Evolutionary conservation across 1,140 invertebrate genomes (phyloP).

Genomic region (Pollicipes pollicipes): DNA sequence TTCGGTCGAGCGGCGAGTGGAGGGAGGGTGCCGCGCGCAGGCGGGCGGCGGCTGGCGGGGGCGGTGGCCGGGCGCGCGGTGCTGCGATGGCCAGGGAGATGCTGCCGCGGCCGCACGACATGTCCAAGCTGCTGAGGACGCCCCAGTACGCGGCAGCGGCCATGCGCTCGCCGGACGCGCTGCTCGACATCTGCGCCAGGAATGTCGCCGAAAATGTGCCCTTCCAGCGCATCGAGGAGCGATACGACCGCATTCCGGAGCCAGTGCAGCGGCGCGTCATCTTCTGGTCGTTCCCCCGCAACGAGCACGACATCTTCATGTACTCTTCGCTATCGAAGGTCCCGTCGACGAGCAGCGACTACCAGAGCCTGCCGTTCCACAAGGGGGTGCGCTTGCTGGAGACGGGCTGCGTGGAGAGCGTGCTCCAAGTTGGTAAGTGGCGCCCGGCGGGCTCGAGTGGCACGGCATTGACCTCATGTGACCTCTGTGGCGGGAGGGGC

Average conservation of each 20-base stretch:
- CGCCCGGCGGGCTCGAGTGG: no score
- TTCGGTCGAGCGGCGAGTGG: not conserved
- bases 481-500: no score
- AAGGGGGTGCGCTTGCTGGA: conserved; percentile 64
- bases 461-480: no score
- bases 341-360: conserved; percentile 33
- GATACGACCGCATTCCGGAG: conserved; percentile 67
- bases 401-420: conserved; percentile 55
- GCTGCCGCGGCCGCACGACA: no score
- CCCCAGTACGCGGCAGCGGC: conserved; percentile 12
- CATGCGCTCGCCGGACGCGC: conserved; percentile 30
- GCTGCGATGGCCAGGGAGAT: not conserved
- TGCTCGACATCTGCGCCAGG: conserved; percentile 63
- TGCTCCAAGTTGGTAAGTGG: conserved; percentile 73
- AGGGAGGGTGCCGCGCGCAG: no score
- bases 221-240: conserved; percentile 68
- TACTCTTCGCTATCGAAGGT: conserved; percentile 57
- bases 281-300: conserved; percentile 70
- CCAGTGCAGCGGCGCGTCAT: conserved; percentile 69
- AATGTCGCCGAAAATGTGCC: conserved; percentile 64
- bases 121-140: not conserved
- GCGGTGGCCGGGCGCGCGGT: not conserved
- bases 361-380: conserved; percentile 62
- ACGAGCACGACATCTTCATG: conserved; percentile 73
- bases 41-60: no score